Percentiles rank a stretch among this genome's conserved stretches.
These are phyloP conservation scores for Alosa alosa DNA, from an alignment of 2,113 vertebrate genomes.

Conservation along the genomic window DNA sequence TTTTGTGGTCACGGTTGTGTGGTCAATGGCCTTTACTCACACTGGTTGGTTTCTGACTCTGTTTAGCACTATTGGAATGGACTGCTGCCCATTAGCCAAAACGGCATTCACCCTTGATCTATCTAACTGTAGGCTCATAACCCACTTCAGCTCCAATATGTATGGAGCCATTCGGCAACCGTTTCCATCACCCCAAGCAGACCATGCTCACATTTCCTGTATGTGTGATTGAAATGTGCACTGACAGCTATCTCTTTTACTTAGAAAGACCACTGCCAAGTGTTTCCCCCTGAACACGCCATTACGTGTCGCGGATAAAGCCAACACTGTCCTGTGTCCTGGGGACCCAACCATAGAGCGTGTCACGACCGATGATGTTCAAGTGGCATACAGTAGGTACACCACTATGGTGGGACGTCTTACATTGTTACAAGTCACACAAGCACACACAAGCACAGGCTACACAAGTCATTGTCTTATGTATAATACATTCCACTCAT, in stretches of 20 bases:
- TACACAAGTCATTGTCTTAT: background rate
- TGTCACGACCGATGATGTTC: background rate
- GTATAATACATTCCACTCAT: background rate
- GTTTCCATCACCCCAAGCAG: background rate
- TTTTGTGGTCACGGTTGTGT: background rate
- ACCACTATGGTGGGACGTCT: background rate
- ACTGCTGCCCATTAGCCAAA: background rate
- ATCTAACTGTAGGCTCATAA: background rate
- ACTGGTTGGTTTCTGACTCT: background rate
- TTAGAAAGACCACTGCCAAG: conserved; percentile 1
- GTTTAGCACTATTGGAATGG: background rate
- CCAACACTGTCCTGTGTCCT: background rate
- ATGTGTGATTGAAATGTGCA: background rate
- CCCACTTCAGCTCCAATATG: background rate
- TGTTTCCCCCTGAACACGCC: background rate
- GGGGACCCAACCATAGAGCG: background rate
- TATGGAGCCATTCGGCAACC: background rate
- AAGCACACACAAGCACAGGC: too few species aligned
- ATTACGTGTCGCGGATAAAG: background rate
- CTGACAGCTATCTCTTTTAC: conserved; percentile 4
- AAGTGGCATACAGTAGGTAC: background rate
- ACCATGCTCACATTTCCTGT: background rate
- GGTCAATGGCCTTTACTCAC: background rate
- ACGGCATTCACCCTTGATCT: background rate
- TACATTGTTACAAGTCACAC: too few species aligned